Conservation (phyloP, 2,888 invertebrate genomes). For the Digitonthophagus gazella region DNA sequence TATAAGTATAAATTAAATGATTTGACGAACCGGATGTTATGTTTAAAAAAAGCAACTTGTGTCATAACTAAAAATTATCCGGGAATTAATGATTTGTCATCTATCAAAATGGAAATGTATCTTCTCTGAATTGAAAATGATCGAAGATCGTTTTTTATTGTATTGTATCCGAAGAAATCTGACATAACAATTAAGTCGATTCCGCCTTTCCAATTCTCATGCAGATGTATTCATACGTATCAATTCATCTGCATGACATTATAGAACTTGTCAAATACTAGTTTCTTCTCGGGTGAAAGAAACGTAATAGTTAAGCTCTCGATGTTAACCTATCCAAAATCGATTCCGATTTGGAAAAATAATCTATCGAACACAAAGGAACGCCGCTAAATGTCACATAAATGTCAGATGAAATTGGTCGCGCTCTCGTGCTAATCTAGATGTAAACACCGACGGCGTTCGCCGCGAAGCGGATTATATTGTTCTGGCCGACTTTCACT, state of each 20-base stretch:
- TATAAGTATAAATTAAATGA: background rate
- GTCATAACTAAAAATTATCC: too few relatives aligned
- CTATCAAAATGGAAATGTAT: too few relatives aligned
- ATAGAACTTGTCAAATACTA: too few relatives aligned
- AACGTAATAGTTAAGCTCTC: background rate
- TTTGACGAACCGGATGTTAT: background rate
- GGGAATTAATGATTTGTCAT: too few relatives aligned
- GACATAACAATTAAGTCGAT: background rate
- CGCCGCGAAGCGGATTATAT: constrained; percentile 15
- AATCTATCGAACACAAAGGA: constrained; percentile 11
- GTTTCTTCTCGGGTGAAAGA: too few relatives aligned
- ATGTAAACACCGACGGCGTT: constrained; percentile 2
- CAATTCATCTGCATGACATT: background rate
- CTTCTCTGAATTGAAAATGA: too few relatives aligned
- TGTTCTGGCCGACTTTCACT: constrained; percentile 24
- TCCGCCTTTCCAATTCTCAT: background rate
- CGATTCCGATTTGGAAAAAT: constrained; percentile 2
- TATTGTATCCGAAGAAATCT: too few relatives aligned
- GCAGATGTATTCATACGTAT: background rate
- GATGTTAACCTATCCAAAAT: background rate
- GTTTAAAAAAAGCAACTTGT: background rate
- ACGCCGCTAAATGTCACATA: constrained; percentile 20
- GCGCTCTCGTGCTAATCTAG: constrained; percentile 17
- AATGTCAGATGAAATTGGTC: constrained; percentile 22
- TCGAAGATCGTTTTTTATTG: background rate